Conservation (phyloP, 2,888 invertebrate genomes). For the Torymus tubicola region DNA sequence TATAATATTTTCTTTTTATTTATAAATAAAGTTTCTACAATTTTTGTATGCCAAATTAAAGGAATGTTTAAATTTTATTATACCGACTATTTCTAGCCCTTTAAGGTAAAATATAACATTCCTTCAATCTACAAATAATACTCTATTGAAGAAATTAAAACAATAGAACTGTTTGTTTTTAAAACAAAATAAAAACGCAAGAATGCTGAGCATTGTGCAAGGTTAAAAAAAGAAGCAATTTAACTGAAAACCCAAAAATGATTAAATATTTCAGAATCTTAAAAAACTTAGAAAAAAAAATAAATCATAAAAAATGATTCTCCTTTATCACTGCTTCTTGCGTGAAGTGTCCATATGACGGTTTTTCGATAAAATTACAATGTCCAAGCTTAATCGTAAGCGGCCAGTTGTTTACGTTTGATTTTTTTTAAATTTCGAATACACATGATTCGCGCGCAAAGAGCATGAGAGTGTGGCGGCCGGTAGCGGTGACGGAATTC, state of each 20-base stretch:
- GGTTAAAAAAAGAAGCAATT: too few species aligned
- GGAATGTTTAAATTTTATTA: not conserved
- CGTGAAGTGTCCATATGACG: too few species aligned
- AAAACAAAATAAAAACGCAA: constrained; percentile 1
- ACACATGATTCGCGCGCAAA: constrained; percentile 25
- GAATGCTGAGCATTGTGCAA: not conserved
- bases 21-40: not conserved
- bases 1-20: not conserved
- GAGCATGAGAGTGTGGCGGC: constrained; percentile 37
- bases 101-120: constrained; percentile 12
- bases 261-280: too few species aligned
- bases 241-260: too few species aligned
- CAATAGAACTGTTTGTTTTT: not conserved
- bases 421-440: constrained; percentile 24
- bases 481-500: constrained; percentile 56
- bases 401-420: constrained; percentile 8
- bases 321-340: too few species aligned
- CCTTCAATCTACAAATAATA: constrained; percentile 20
- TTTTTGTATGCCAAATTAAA: not conserved
- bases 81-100: not conserved
- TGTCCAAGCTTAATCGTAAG: constrained; percentile 3
- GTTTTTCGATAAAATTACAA: constrained; percentile 43
- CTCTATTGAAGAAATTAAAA: not conserved
- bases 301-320: too few species aligned
- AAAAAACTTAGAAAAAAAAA: too few species aligned